phyloP scores from a whole-genome alignment of 2,797 vertebrate species.

The Masticophis lateralis region DNA sequence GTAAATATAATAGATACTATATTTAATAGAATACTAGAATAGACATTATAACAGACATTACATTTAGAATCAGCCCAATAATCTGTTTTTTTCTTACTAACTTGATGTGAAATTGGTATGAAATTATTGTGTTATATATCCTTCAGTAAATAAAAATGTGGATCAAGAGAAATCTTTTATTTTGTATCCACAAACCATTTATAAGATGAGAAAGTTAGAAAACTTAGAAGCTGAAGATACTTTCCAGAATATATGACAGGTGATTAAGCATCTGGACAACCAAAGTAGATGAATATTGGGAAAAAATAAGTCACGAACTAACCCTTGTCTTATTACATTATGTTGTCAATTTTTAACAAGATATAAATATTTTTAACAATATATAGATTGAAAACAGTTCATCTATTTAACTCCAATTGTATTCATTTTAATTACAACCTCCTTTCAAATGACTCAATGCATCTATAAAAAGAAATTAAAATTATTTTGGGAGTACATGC shows the following conservation, averaged over 20 bases:
- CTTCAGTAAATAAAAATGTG: neutral
- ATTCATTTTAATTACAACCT: neutral
- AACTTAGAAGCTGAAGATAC: neutral
- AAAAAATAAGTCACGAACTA: neutral
- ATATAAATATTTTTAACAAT: neutral
- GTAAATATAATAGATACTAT: neutral
- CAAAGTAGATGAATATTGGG: neutral
- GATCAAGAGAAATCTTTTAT: slow-evolving; percentile 3
- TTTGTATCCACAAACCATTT: neutral
- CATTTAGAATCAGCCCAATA: neutral
- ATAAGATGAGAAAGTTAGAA: neutral
- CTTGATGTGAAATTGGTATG: neutral
- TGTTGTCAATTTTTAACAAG: neutral
- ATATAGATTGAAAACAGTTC: neutral
- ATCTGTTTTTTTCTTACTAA: neutral
- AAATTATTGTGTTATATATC: neutral
- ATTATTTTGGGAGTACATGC: neutral
- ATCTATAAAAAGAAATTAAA: neutral
- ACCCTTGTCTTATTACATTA: neutral
- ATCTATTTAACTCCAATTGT: neutral
- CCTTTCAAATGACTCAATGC: neutral
- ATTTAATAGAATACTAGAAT: neutral
- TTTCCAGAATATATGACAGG: neutral
- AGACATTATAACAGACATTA: neutral
- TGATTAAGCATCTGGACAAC: neutral